Conservation (phyloP, 1,140 invertebrate species). For the Amphibalanus amphitrite region DNA sequence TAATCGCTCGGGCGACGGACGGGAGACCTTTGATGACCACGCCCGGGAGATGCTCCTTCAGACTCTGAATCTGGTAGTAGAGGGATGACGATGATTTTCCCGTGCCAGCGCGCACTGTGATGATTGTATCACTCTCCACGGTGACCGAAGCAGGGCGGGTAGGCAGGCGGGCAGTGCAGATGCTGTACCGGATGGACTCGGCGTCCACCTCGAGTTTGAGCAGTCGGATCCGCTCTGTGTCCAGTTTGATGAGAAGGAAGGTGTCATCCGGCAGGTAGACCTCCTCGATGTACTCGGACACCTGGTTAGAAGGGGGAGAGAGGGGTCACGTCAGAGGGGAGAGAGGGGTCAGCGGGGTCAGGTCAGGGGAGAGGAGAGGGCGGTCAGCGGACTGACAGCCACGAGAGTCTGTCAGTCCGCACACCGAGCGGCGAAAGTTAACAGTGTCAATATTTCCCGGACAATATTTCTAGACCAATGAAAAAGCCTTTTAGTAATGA, state of each 20-base stretch:
- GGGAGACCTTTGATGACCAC: slow-evolving; percentile 81
- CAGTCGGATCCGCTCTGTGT: slow-evolving; percentile 67
- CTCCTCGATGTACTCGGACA: slow-evolving; percentile 82
- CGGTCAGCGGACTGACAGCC: no score
- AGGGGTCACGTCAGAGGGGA: no score
- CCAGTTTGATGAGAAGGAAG: slow-evolving; percentile 66
- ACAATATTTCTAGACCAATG: no score
- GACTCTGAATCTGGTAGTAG: slow-evolving; percentile 56
- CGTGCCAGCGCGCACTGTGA: slow-evolving; percentile 53
- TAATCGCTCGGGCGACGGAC: slow-evolving; percentile 28
- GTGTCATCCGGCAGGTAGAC: slow-evolving; percentile 70
- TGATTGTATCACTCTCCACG: slow-evolving; percentile 47
- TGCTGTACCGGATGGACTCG: slow-evolving; percentile 37
- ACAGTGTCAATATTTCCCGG: no score
- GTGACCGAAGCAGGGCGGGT: slow-evolving; percentile 26
- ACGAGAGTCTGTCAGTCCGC: no score
- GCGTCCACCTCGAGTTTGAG: slow-evolving; percentile 48
- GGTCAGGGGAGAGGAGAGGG: no score
- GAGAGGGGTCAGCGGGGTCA: no score
- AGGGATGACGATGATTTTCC: slow-evolving; percentile 45
- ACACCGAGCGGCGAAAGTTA: no score
- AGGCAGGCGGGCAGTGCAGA: slow-evolving; percentile 48
- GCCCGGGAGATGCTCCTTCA: slow-evolving; percentile 57
- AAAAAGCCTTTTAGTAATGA: no score
- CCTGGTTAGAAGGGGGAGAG: no score